phyloP scores from a whole-genome alignment of 1,140 invertebrate species.

The Drosophila bocki region DNA sequence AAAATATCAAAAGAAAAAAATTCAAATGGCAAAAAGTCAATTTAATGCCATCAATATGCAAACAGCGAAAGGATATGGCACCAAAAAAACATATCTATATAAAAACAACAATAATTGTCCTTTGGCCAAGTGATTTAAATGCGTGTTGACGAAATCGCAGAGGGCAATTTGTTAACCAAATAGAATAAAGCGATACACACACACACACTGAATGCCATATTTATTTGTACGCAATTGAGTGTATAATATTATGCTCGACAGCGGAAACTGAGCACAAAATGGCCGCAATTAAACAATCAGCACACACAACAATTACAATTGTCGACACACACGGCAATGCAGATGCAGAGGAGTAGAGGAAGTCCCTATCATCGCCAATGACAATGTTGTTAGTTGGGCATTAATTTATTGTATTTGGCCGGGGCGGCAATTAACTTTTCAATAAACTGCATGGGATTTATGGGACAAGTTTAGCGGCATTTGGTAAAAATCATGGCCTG shows the following conservation, averaged over 20 bases:
- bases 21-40: conserved; percentile 55
- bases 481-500: background rate
- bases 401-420: conserved; percentile 69
- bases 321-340: conserved; percentile 32
- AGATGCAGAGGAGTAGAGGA: conserved; percentile 26
- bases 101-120: conserved; percentile 47
- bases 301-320: conserved; percentile 74
- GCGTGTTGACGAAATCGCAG: conserved; percentile 63
- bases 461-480: conserved; percentile 40
- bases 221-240: conserved; percentile 18
- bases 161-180: conserved; percentile 64
- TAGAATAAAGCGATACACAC: conserved; percentile 10
- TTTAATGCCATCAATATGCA: conserved; percentile 48
- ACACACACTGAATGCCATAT: conserved; percentile 7
- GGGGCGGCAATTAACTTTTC: conserved; percentile 65
- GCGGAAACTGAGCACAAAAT: conserved; percentile 72
- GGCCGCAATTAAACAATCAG: conserved; percentile 82
- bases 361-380: conserved; percentile 62
- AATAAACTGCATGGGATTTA: conserved; percentile 61
- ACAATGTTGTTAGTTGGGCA: conserved; percentile 71
- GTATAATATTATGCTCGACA: conserved; percentile 1
- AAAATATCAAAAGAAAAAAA: conserved; percentile 36
- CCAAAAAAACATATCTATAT: conserved; percentile 10
- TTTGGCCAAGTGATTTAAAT: conserved; percentile 62
- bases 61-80: conserved; percentile 17